A percentile compares a stretch with the other conserved stretches of the same genome.
These are phyloP conservation scores for Caenorhabditis sp. DNA, from an alignment of 2,888 invertebrate species.

Conservation along the genomic window DNA sequence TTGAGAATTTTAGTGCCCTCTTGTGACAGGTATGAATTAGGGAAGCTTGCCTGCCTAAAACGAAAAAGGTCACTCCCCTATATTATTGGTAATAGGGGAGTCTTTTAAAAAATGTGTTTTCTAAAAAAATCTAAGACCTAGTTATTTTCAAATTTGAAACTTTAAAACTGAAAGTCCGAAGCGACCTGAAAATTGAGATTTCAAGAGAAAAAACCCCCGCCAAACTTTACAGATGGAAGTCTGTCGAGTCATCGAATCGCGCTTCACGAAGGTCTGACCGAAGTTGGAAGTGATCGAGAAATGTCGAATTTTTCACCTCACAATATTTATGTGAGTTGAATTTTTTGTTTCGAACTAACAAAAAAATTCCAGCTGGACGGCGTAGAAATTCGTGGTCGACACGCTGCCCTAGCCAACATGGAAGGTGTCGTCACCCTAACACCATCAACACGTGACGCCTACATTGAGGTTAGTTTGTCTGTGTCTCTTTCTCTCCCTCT, in stretches of 20 bases:
- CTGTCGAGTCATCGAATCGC: slow-evolving; percentile 25
- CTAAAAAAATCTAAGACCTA: no score
- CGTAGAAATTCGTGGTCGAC: slow-evolving; percentile 89
- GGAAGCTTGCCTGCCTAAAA: no score
- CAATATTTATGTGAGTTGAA: slow-evolving; percentile 47
- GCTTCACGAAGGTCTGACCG: slow-evolving; percentile 76
- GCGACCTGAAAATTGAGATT: no score
- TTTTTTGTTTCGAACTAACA: not conserved
- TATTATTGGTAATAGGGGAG: no score
- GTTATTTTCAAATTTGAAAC: no score
- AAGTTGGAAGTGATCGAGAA: slow-evolving; percentile 80
- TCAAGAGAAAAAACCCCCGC: no score
- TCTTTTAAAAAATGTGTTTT: no score
- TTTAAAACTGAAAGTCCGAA: no score
- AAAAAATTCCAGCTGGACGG: slow-evolving; percentile 78
- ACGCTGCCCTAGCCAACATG: slow-evolving; percentile 90
- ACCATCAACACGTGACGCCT: slow-evolving; percentile 89
- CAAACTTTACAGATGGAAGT: slow-evolving; percentile 26
- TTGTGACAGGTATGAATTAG: no score
- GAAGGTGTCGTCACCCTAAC: slow-evolving; percentile 91
- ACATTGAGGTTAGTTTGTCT: slow-evolving; percentile 77
- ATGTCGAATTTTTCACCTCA: slow-evolving; percentile 62
- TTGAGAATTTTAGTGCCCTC: no score
- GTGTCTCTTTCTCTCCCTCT: no score
- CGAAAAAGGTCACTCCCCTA: no score